phyloP scores from a whole-genome alignment of 2,888 invertebrate genomes.

The Achlya flavicornis region DNA sequence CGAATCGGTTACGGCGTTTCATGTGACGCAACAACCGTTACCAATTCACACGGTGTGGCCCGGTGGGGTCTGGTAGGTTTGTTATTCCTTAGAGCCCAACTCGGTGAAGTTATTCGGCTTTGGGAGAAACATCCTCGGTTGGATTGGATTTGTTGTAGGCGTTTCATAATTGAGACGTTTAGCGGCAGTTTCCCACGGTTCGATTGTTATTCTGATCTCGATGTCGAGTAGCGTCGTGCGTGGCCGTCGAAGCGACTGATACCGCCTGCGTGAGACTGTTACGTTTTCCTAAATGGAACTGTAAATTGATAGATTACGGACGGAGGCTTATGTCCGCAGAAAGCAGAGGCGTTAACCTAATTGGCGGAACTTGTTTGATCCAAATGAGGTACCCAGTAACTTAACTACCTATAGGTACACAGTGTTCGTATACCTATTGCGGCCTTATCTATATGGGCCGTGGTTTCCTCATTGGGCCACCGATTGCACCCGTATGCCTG shows the following conservation, averaged over 20 bases:
- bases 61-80: slow-evolving; percentile 38
- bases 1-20: slow-evolving; percentile 29
- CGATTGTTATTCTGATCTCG: slow-evolving; percentile 73
- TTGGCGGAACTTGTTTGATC: neutral
- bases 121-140: slow-evolving; percentile 54
- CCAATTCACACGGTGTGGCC: slow-evolving; percentile 54
- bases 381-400: neutral
- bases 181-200: slow-evolving; percentile 72
- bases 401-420: too few species aligned
- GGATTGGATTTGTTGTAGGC: slow-evolving; percentile 53
- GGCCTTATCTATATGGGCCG: slow-evolving; percentile 76
- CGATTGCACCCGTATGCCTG: slow-evolving; percentile 52
- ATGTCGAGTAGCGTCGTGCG: slow-evolving; percentile 54
- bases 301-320: neutral
- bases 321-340: neutral
- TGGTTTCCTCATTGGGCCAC: slow-evolving; percentile 70
- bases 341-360: neutral
- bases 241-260: slow-evolving; percentile 48
- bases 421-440: slow-evolving; percentile 49
- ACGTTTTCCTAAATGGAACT: slow-evolving; percentile 11
- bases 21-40: slow-evolving; percentile 68
- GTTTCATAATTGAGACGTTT: slow-evolving; percentile 71
- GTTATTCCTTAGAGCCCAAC: slow-evolving; percentile 43
- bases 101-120: slow-evolving; percentile 27
- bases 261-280: slow-evolving; percentile 47